Percentiles rank a stretch among this genome's conserved stretches.
These are phyloP conservation scores for Papilio elwesi DNA, from an alignment of 2,888 invertebrate species.

Conservation along the genomic window DNA sequence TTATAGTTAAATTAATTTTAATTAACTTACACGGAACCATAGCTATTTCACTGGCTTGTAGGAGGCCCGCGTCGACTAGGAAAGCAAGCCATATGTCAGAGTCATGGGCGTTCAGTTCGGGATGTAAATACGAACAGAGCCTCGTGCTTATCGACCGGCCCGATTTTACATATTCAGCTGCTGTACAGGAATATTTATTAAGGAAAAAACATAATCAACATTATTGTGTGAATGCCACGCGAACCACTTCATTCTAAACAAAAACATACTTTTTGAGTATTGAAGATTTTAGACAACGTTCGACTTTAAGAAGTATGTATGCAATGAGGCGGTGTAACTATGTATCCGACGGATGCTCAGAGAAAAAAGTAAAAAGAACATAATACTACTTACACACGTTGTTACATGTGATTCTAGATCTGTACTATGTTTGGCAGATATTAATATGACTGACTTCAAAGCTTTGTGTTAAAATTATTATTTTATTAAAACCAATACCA, in stretches of 20 bases:
- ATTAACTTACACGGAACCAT: conserved; percentile 43
- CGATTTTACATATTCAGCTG: conserved; percentile 48
- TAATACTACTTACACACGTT: too few relatives aligned
- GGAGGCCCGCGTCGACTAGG: conserved; percentile 65
- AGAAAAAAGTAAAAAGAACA: too few relatives aligned
- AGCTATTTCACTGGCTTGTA: conserved; percentile 55
- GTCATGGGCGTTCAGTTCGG: conserved; percentile 54
- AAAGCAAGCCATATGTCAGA: conserved; percentile 74
- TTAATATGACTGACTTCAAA: too few relatives aligned
- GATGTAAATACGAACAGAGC: conserved; percentile 50
- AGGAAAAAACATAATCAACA: conserved; percentile 3
- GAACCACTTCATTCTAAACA: too few relatives aligned
- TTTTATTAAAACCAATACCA: conserved; percentile 7
- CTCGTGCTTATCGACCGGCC: conserved; percentile 60
- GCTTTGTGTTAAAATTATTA: too few relatives aligned
- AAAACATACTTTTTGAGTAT: too few relatives aligned
- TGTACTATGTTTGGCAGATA: neutral
- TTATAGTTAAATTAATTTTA: too few relatives aligned
- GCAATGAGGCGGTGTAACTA: too few relatives aligned
- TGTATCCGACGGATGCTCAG: too few relatives aligned
- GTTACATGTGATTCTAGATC: too few relatives aligned
- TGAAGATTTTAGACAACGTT: too few relatives aligned
- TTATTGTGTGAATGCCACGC: neutral
- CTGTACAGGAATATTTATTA: conserved; percentile 8
- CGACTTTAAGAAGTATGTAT: too few relatives aligned